These are phyloP conservation scores for Brachyhypopomus gauderio DNA, from an alignment of 2,113 vertebrate species.

Conservation along the genomic window DNA sequence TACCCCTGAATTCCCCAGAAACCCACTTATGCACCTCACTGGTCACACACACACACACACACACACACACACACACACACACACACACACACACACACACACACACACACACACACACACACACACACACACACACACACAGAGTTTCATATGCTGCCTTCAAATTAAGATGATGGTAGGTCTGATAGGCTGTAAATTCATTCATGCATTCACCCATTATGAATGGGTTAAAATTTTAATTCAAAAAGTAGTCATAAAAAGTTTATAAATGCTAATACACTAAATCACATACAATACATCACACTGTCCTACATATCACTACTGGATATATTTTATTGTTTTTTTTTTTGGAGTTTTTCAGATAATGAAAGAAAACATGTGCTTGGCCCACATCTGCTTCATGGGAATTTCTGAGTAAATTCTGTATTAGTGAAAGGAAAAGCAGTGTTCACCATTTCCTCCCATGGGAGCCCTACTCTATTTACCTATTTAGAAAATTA, in stretches of 20 bases:
- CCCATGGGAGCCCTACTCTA: background rate
- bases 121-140: no score
- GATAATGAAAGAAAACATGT: no score
- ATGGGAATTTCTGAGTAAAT: background rate
- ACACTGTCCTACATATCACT: no score
- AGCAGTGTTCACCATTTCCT: background rate
- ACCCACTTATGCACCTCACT: constrained; percentile 51
- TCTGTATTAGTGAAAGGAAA: background rate
- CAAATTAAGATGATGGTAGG: background rate
- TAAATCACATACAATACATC: no score
- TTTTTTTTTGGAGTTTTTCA: no score
- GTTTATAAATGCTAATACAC: background rate
- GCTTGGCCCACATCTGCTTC: background rate
- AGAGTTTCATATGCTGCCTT: constrained; percentile 30
- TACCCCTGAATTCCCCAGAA: constrained; percentile 56
- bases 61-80: no score
- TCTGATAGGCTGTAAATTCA: constrained; percentile 12
- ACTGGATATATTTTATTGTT: no score
- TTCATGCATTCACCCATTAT: background rate
- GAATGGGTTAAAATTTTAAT: background rate
- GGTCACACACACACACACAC: constrained; percentile 40
- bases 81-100: no score
- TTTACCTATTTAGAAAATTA: background rate
- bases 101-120: no score
- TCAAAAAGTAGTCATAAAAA: background rate